Base-by-base conservation (phyloP, 2,888 invertebrate genomes). In the Agrochola lota region DNA sequence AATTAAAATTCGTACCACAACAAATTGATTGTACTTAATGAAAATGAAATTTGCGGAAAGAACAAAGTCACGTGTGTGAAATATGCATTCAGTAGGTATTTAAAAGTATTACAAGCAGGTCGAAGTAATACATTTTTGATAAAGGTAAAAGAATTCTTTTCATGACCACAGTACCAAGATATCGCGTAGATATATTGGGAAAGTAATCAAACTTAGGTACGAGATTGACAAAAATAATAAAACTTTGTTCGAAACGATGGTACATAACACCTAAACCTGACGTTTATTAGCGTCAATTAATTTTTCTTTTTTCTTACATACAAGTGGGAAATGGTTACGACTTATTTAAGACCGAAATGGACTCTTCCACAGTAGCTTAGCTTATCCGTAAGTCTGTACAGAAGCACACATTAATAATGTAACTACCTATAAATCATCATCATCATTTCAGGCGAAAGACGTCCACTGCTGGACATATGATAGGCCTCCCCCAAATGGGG, bases 11-110 rank as follows among this genome's bases (percentile, higher is more conserved):
- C 80, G 63, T 52, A 60, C 78, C 87, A 75, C 63, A 73, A 69
- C 77, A 60, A 86, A 86, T 86, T 72, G 74, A 86, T 86, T 86
- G 74, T 69, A 74, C n/a, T n/a, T n/a, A n/a, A n/a, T n/a, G n/a
- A n/a, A n/a, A n/a, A 79, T 77, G 59, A 60, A 72, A 72, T 76
- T 66, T 74, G 49, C 68, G 74, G 67, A 78, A 87, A 76, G 43
- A 78, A 68, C 67, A 63, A n/a, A n/a, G 35, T 62, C 66, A 79
- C 63, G 68, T 86, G 66, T 75, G 1, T 43, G 26, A 71, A 84
- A 60, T 69, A 64, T 46, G 46, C 62, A 74, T 59, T 71, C 40
- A 52, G 57, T 62, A 59, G 0, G 20, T 49, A 49, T 55, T 55
- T 62, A 49, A 59, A 62, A 74, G 40, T 30, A 46, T 70, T 55